Evolutionary conservation across 2,888 invertebrate species (phyloP), one percentile per base, ranked within the genome.

Genomic region (Ochropleura plecta): DNA sequence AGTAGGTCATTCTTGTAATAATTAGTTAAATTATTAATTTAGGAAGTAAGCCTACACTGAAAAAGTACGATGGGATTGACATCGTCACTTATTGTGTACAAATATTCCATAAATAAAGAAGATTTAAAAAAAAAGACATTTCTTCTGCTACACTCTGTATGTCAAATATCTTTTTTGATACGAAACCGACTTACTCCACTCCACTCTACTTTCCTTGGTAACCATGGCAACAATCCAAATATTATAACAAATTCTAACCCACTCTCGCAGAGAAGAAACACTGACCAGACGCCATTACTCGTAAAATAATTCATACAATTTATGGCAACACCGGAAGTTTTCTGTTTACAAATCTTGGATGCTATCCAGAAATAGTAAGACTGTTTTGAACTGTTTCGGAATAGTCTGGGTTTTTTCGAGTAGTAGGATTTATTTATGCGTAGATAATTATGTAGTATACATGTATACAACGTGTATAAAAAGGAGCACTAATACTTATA

Each of bases 321-420:
- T 84, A 83, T 73, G 84, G 55, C 42, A 77, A 74, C 72, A 76
- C 88, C 86, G 86, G 86, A 86, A 87, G 79, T 73, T 51, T 63
- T 73, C 63, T 86, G 88, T 86, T 87, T 87, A 86, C 87, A 86
- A 76, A 74, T 81, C 69, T 82, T 87, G 86, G 80, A 85, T 73
- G 72, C 53, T 84, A 67, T 86, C 82, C 86, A 86, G 88, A 80
- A 85, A 85, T 84, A 86, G 86, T 73, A 70, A 53, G 53, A 77
- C 48, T 78, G 73, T 72, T 82, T 85, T 69, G 65, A 76, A 81
- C 76, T 16, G 55, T n/a, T 53, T 48, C 64, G 18, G 73, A 78
- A 82, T 55, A 57, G 70, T 79, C 75, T 75, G 68, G 44, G 49
- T 62, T 82, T 81, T 81, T 82, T 79, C 49, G 51, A 59, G 44